Evolutionary conservation across 2,888 invertebrate species (phyloP).

Genomic region (Bhutanitis thaidina): DNA sequence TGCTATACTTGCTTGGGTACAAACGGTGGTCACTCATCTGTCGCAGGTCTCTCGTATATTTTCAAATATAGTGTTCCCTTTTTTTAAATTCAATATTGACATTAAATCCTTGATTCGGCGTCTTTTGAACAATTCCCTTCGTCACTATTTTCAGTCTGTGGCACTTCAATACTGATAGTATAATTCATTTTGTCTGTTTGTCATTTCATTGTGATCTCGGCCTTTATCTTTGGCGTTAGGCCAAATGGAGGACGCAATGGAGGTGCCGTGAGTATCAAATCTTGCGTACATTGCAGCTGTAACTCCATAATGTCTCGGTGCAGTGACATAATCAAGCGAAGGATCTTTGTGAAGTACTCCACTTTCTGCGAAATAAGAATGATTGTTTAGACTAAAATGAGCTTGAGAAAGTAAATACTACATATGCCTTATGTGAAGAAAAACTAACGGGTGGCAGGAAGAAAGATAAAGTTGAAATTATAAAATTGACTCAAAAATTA

Average conservation of each 20-base stretch:
- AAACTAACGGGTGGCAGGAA: too few relatives aligned
- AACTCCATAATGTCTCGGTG: conserved; percentile 69
- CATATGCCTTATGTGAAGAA: not conserved
- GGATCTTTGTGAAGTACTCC: conserved; percentile 70
- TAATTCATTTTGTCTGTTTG: conserved; percentile 38
- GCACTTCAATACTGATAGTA: conserved; percentile 39
- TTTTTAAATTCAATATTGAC: too few relatives aligned
- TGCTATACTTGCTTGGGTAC: too few relatives aligned
- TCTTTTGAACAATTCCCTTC: conserved; percentile 17
- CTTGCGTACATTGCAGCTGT: conserved; percentile 49
- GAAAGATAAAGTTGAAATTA: too few relatives aligned
- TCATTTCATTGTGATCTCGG: conserved; percentile 68
- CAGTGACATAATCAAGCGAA: conserved; percentile 67
- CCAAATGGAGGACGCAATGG: conserved; percentile 37
- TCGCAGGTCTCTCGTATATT: too few relatives aligned
- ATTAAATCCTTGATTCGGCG: conserved; percentile 4
- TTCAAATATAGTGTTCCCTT: too few relatives aligned
- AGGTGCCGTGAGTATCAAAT: conserved; percentile 29
- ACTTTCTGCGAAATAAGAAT: conserved; percentile 52
- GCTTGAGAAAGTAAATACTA: not conserved
- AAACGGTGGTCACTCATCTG: too few relatives aligned
- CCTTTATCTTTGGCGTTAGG: conserved; percentile 55
- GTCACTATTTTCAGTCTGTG: conserved; percentile 3
- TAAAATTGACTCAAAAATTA: too few relatives aligned
- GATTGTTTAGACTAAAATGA: not conserved